phyloP scores from a whole-genome alignment of 2,888 invertebrate genomes.

The Trichogramma dendrolimi region DNA sequence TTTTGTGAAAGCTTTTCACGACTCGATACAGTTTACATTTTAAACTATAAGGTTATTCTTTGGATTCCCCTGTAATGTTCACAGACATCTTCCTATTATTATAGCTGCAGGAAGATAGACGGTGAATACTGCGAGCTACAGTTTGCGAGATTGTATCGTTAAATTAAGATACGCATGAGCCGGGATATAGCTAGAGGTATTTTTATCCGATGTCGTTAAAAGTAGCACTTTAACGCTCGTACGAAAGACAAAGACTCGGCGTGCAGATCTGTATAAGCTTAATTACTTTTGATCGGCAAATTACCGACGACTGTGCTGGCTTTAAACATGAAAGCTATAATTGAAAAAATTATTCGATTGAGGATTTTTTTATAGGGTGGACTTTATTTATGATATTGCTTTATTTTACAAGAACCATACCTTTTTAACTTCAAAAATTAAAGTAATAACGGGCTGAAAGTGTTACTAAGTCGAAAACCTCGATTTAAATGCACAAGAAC shows the following conservation, averaged over 20 bases:
- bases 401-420: too few species aligned
- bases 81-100: too few species aligned
- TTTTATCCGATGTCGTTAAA: slow-evolving; percentile 49
- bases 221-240: slow-evolving; percentile 7
- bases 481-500: too few species aligned
- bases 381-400: too few species aligned
- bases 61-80: too few species aligned
- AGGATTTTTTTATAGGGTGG: too few species aligned
- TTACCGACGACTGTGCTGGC: slow-evolving; percentile 25
- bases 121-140: slow-evolving; percentile 35
- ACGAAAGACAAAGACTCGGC: slow-evolving; percentile 25
- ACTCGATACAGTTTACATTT: slow-evolving; percentile 51
- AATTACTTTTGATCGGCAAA: slow-evolving; percentile 45
- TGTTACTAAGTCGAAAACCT: too few species aligned
- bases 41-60: slow-evolving; percentile 50
- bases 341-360: too few species aligned
- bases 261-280: slow-evolving; percentile 29
- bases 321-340: slow-evolving; percentile 1
- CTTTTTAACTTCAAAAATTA: too few species aligned
- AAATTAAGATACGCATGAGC: slow-evolving; percentile 9
- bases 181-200: slow-evolving; percentile 39
- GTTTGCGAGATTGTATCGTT: slow-evolving; percentile 8
- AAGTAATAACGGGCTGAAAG: too few species aligned
- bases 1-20: slow-evolving; percentile 35
- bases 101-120: slow-evolving; percentile 26